A percentile compares a stretch with the other conserved stretches of the same genome.
These are phyloP conservation scores for Acleris laterana DNA, from an alignment of 2,888 invertebrate species.

Conservation along the genomic window DNA sequence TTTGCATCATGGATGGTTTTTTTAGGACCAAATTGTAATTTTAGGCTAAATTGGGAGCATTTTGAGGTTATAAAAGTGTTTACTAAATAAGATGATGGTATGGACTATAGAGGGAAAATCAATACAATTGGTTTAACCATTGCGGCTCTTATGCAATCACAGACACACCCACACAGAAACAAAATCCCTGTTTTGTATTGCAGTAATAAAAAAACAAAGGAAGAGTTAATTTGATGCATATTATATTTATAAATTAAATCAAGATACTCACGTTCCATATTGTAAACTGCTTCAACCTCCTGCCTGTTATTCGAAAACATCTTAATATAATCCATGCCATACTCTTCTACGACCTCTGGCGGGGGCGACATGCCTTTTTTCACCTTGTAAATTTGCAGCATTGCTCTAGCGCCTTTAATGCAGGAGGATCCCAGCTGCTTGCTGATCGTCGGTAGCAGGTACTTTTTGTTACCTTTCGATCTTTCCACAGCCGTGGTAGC, in stretches of 20 bases:
- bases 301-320: slow-evolving; percentile 65
- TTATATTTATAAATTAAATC: background rate
- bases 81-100: too few species aligned
- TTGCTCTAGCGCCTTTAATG: slow-evolving; percentile 44
- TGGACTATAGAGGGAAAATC: too few species aligned
- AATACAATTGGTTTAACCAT: too few species aligned
- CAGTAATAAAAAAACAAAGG: background rate
- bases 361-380: slow-evolving; percentile 5
- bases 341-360: slow-evolving; percentile 31
- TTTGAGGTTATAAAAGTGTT: too few species aligned
- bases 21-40: too few species aligned
- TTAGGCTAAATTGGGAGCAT: too few species aligned
- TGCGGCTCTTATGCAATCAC: too few species aligned
- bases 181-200: too few species aligned
- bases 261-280: slow-evolving; percentile 66
- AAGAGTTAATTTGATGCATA: background rate
- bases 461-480: slow-evolving; percentile 51
- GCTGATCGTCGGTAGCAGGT: slow-evolving; percentile 55
- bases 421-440: slow-evolving; percentile 47
- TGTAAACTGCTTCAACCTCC: slow-evolving; percentile 68
- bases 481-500: slow-evolving; percentile 45
- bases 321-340: slow-evolving; percentile 56
- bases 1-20: too few species aligned
- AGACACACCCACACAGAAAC: too few species aligned
- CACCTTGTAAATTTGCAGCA: slow-evolving; percentile 52